Conservation (phyloP, 2,113 vertebrate species). For the Charina bottae region DNA sequence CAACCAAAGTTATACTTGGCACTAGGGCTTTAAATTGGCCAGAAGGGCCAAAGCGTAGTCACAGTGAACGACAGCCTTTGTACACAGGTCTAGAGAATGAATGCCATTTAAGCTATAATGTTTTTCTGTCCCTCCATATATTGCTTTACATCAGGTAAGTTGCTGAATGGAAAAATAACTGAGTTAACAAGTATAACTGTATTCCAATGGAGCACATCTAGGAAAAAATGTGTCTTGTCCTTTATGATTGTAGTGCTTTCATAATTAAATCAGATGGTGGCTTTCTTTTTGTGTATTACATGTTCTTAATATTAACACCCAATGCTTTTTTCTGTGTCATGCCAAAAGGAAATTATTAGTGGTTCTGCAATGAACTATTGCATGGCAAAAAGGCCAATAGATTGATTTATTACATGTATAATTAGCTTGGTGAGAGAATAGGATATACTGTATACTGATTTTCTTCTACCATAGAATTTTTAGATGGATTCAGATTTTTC, state of each 20-base stretch:
- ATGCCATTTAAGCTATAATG: slow-evolving; percentile 19
- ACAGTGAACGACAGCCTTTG: slow-evolving; percentile 1
- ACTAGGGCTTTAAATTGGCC: background rate
- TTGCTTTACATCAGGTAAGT: background rate
- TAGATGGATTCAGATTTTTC: background rate
- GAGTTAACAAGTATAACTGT: background rate
- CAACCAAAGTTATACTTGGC: background rate
- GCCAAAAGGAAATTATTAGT: background rate
- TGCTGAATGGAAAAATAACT: background rate
- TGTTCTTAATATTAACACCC: background rate
- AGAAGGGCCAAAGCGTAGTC: background rate
- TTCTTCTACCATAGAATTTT: background rate
- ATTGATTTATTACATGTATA: background rate
- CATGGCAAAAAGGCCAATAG: background rate
- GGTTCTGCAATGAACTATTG: background rate
- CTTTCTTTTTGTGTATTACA: background rate
- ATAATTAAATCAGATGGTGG: background rate
- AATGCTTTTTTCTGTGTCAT: background rate
- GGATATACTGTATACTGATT: background rate
- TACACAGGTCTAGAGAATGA: slow-evolving; percentile 3
- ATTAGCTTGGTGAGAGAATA: background rate
- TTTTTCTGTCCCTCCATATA: background rate
- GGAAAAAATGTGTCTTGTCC: background rate
- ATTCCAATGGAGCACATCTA: background rate
- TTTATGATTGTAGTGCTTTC: background rate